Conservation (phyloP, 2,113 vertebrate species). For the Otolemur garnettii region DNA sequence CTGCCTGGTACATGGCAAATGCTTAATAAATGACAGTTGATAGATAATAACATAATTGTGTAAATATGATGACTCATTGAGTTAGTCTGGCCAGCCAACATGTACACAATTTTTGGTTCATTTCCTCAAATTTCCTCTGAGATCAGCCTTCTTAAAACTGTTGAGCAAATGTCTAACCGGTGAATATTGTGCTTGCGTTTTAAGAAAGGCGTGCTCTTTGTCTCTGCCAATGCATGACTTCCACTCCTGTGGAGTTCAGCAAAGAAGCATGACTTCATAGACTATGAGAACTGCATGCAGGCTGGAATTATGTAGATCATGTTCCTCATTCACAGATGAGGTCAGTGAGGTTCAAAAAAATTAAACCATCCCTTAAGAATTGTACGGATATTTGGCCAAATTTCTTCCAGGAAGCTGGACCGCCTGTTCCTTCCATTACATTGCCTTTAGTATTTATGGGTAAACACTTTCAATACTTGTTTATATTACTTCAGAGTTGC, state of each 20-base stretch:
- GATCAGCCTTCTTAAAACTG: neutral
- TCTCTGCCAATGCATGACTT: neutral
- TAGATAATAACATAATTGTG: neutral
- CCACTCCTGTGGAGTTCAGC: neutral
- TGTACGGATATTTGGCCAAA: neutral
- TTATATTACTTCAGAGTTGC: neutral
- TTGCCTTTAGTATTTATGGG: neutral
- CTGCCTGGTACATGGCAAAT: neutral
- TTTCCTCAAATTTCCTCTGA: conserved; percentile 53
- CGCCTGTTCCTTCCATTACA: neutral
- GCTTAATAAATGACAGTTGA: neutral
- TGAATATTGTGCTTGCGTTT: neutral
- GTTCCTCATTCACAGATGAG: neutral
- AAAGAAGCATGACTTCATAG: conserved; percentile 44
- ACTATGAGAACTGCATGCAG: neutral
- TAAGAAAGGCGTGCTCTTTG: neutral
- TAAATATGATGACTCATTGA: neutral
- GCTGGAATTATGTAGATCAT: neutral
- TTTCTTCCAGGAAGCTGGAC: conserved; percentile 38
- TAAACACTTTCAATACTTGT: neutral
- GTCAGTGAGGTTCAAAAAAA: neutral
- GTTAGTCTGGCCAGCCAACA: neutral
- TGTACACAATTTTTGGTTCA: neutral
- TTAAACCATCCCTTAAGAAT: neutral
- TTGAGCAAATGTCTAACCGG: neutral